These are phyloP conservation scores for Agrenia bidenticulata DNA, from an alignment of 2,888 invertebrate species.

Conservation along the genomic window DNA sequence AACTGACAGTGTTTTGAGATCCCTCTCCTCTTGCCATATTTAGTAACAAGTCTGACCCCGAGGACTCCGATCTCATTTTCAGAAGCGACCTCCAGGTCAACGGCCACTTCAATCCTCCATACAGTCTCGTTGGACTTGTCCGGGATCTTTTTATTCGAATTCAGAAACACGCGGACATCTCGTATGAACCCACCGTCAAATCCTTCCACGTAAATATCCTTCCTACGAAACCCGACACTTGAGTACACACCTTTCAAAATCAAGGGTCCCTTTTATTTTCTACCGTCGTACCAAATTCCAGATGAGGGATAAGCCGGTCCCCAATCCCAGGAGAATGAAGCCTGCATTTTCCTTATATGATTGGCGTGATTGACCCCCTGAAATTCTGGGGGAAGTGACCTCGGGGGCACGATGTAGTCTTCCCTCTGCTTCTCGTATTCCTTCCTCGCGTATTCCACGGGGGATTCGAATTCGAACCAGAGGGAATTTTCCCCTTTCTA, in stretches of 20 bases:
- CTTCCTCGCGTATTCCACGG: slow-evolving; percentile 63
- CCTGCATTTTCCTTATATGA: slow-evolving; percentile 87
- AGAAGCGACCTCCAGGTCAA: slow-evolving; percentile 15
- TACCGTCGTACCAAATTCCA: slow-evolving; percentile 76
- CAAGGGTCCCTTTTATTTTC: no score
- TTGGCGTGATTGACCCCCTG: slow-evolving; percentile 91
- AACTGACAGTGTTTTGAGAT: no score
- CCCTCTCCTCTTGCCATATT: no score
- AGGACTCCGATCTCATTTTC: slow-evolving; percentile 5
- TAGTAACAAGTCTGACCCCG: no score
- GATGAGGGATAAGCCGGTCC: slow-evolving; percentile 91
- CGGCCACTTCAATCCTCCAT: slow-evolving; percentile 26
- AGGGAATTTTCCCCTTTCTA: slow-evolving; percentile 62
- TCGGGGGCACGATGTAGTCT: slow-evolving; percentile 67
- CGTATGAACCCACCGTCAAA: slow-evolving; percentile 66
- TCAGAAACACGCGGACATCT: slow-evolving; percentile 61
- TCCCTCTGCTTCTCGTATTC: slow-evolving; percentile 53
- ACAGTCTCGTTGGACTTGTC: slow-evolving; percentile 21
- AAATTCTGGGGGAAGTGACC: slow-evolving; percentile 72
- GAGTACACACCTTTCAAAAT: background rate
- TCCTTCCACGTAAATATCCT: slow-evolving; percentile 66
- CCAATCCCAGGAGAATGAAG: slow-evolving; percentile 96
- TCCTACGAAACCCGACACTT: slow-evolving; percentile 63
- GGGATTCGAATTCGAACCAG: slow-evolving; percentile 65
- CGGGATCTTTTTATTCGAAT: slow-evolving; percentile 18